Conservation (phyloP, 2,797 vertebrate genomes). For the Bovichtus variegatus region DNA sequence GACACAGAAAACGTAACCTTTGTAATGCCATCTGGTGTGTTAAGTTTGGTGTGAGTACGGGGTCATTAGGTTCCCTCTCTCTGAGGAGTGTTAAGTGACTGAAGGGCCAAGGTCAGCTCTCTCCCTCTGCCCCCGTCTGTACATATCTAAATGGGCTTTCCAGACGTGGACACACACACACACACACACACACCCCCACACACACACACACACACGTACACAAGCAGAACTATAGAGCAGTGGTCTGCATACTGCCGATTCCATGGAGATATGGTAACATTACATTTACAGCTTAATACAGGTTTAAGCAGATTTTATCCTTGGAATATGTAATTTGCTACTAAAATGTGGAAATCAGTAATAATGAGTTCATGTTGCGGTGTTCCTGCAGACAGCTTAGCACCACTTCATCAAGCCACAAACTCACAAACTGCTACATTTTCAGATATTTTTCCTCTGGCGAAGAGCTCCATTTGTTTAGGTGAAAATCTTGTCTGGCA, state of each 20-base stretch:
- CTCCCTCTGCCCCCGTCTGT: slow-evolving; percentile 41
- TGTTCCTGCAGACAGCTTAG: slow-evolving; percentile 57
- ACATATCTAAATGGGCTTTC: slow-evolving; percentile 63
- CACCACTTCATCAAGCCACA: slow-evolving; percentile 61
- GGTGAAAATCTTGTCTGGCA: slow-evolving; percentile 41
- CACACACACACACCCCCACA: slow-evolving; percentile 7
- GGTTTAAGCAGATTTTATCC: slow-evolving; percentile 56
- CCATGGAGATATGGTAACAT: slow-evolving; percentile 48
- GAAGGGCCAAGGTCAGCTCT: slow-evolving; percentile 72
- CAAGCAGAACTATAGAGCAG: slow-evolving; percentile 13
- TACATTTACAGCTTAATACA: slow-evolving; percentile 58
- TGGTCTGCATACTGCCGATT: slow-evolving; percentile 39
- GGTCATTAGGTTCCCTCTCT: slow-evolving; percentile 65
- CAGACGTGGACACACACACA: slow-evolving; percentile 56
- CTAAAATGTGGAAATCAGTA: slow-evolving; percentile 64
- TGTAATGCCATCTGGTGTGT: slow-evolving; percentile 8
- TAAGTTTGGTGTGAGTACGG: slow-evolving; percentile 38
- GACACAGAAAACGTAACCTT: slow-evolving; percentile 5
- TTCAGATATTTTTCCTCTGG: slow-evolving; percentile 57
- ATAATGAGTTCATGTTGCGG: slow-evolving; percentile 64
- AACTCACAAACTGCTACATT: slow-evolving; percentile 50
- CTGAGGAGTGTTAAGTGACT: slow-evolving; percentile 76
- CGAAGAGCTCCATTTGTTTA: slow-evolving; percentile 22
- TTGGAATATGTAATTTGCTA: slow-evolving; percentile 61
- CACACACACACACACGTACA: slow-evolving; percentile 1